Evolutionary conservation across 2,797 vertebrate species (phyloP).

Genomic region (Adelosebastes latens): DNA sequence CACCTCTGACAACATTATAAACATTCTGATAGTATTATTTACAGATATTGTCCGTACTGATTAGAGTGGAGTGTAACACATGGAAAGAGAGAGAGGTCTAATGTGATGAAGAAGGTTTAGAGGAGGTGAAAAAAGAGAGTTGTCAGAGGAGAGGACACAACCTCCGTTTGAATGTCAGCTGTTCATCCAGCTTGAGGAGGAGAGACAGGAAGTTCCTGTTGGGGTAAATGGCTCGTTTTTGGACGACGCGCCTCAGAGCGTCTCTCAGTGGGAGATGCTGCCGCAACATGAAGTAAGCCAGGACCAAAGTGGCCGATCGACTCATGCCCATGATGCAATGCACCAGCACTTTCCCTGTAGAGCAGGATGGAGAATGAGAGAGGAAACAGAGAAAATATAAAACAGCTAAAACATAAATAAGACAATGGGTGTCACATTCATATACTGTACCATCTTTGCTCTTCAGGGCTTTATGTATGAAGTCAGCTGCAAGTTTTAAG

Average conservation of each 20-base stretch:
- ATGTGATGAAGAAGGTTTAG: background rate
- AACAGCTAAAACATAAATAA: background rate
- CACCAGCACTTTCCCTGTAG: conserved; percentile 92
- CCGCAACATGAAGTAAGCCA: conserved; percentile 92
- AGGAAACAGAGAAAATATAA: background rate
- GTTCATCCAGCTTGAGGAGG: conserved; percentile 81
- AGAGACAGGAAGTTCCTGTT: conserved; percentile 85
- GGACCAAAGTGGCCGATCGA: conserved; percentile 90
- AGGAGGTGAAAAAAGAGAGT: background rate
- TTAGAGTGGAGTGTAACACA: background rate
- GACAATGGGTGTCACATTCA: background rate
- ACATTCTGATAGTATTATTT: background rate
- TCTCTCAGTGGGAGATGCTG: conserved; percentile 84
- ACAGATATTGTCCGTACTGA: background rate
- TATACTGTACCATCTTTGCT: conserved; percentile 79
- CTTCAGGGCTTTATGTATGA: conserved; percentile 82
- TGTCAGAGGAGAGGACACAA: conserved; percentile 83
- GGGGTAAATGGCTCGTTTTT: conserved; percentile 85
- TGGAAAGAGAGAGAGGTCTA: background rate
- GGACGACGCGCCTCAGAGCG: conserved; percentile 85
- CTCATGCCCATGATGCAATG: conserved; percentile 98
- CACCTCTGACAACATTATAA: background rate
- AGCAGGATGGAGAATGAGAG: conserved; percentile 6
- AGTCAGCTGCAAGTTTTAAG: conserved; percentile 80
- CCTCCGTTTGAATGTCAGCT: conserved; percentile 76